These are phyloP conservation scores for Epizoanthus illoricatus DNA, from an alignment of 92 coral and sea anemone genomes.

Conservation along the genomic window DNA sequence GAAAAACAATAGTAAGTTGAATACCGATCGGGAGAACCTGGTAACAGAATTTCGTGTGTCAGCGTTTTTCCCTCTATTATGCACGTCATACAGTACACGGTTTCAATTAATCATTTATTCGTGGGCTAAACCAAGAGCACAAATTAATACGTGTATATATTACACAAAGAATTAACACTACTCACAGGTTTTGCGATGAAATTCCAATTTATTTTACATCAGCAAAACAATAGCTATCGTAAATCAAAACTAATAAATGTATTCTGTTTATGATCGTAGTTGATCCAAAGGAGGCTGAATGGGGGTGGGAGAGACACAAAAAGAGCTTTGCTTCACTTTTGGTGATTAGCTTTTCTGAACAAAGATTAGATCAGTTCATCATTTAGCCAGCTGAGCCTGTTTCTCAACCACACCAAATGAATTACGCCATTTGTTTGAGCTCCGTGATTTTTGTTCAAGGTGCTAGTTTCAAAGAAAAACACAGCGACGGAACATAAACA, in stretches of 20 bases:
- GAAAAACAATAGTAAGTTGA: not conserved
- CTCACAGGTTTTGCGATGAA: not conserved
- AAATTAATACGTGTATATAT: slow-evolving; percentile 8
- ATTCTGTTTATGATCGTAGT: too few species aligned
- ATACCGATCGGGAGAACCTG: not conserved
- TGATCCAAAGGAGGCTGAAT: not conserved
- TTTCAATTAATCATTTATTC: slow-evolving; percentile 29
- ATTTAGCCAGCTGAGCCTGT: slow-evolving; percentile 28
- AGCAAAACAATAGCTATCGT: not conserved
- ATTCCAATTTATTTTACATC: not conserved
- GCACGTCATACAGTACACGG: not conserved
- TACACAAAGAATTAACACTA: slow-evolving; percentile 1
- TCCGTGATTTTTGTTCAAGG: not conserved
- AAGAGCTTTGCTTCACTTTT: not conserved
- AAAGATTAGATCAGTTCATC: slow-evolving; percentile 5
- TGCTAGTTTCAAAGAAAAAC: not conserved
- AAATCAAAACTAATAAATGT: not conserved
- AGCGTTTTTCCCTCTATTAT: not conserved
- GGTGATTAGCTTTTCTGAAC: not conserved
- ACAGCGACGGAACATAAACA: not conserved
- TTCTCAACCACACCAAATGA: not conserved
- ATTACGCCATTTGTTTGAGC: not conserved
- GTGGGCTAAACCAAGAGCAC: slow-evolving; percentile 14
- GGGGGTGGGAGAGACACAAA: slow-evolving; percentile 9
- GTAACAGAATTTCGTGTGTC: not conserved